Base-by-base conservation (phyloP, 2,113 vertebrate genomes). In the Pan paniscus region DNA sequence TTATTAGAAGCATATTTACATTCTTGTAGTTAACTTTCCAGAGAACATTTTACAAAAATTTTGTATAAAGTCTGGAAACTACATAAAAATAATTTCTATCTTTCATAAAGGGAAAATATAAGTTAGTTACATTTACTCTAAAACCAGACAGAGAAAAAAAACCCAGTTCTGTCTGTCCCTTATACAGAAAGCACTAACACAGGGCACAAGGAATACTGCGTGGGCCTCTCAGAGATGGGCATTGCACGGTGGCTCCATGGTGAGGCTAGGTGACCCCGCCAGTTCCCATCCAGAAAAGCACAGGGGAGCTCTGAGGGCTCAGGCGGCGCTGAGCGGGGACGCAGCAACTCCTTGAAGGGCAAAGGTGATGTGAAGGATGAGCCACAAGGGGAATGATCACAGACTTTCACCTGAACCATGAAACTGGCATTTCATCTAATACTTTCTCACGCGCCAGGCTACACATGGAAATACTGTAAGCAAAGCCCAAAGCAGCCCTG, bases 1-100 rank as follows among this genome's bases (percentile, higher is more conserved):
- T 99, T 99, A 99, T 99, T 99, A 98, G 97, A 98, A 98, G 97
- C 94, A 73, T 98, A 94, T 98, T 98, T 97, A 98, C 97, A 98
- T 96, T 96, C 68, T 8, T 90, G 83, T 87, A 94, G 88, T 95
- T 85, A 64, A 90, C 43, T 95, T 88, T 87, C 96, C 32, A 72
- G 86, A 95, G 96, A 94, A 89, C 64, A 91, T 40, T 97, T 98
- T 96, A 98, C 91, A 98, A 98, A 98, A 97, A 43, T 79, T 72
- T 64, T 8, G 57, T 50, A 96, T 95, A 89, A 98, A 96, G 70
- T 89, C 96, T 96, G 96, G 35, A 81, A 98, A 98, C 84, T 90
- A 67, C 67, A 12, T 92, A 98, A 98, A 97, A 94, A 95, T 95
- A 96, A 89, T 55, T 25, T 72, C 61, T 89, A 50, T 96, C 67